A percentile compares a stretch with the other conserved stretches of the same genome.
phyloP scores from a whole-genome alignment of 2,888 invertebrate genomes.

The Hemaris fuciformis region DNA sequence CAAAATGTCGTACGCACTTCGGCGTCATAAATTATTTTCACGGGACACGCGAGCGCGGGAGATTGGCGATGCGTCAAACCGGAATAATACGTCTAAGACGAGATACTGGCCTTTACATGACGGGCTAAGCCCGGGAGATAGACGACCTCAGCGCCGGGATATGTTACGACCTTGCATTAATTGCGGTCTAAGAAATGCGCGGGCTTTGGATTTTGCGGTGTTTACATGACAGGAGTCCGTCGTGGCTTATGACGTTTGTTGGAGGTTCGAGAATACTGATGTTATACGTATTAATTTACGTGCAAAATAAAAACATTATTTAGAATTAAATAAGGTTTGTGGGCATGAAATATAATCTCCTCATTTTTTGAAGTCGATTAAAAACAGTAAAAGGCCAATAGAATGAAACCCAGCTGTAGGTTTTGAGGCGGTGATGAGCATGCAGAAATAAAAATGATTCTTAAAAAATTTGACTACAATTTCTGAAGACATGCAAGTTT shows the following conservation, averaged over 20 bases:
- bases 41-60: slow-evolving; percentile 45
- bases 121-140: slow-evolving; percentile 19
- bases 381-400: no score
- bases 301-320: no score
- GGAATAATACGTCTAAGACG: slow-evolving; percentile 44
- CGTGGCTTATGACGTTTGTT: neutral
- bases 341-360: no score
- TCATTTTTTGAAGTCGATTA: no score
- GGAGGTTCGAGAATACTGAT: neutral
- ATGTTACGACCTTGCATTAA: neutral
- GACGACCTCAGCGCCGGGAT: neutral
- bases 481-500: no score
- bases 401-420: no score
- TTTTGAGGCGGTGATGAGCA: no score
- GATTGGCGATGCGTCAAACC: slow-evolving; percentile 49
- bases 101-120: slow-evolving; percentile 19
- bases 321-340: no score
- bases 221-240: neutral
- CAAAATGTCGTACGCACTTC: slow-evolving; percentile 41
- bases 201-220: neutral
- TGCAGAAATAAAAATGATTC: no score
- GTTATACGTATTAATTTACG: no score
- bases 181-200: neutral
- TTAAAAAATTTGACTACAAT: no score
- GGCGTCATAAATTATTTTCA: slow-evolving; percentile 59